Base-by-base conservation (phyloP, 2,888 invertebrate species). In the Chloroclystis v-ata region DNA sequence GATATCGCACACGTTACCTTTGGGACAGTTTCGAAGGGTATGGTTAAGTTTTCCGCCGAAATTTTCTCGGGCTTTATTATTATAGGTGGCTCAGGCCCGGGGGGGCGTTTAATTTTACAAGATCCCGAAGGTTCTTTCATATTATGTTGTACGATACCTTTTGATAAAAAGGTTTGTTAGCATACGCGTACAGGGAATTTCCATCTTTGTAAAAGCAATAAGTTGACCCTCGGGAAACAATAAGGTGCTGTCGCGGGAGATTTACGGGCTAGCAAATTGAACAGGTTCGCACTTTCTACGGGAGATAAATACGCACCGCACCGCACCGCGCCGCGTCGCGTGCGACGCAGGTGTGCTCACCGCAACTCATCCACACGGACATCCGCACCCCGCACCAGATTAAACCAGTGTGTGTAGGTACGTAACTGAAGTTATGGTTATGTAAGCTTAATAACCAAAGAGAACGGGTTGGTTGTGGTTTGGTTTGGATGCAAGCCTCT, bases 221-320 rank as follows among this genome's bases (percentile, higher is more conserved):
- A 49, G 43, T 49, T 49, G 44, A 49, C 49, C 49, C 44, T 41
- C 37, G 14, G 37, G 28, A 47, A 38, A 49, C 49, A 49, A 49
- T 49, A 49, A 45, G 41, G 45, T 38, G 40, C 37, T 28, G 29
- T 26, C 38, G 38, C n/a, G 41, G 41, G 38, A 50, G 46, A 50
- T 46, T 46, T 46, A 46, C 42, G 12, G 16, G 7, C 13, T 1
- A 30, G 49, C 46, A 47, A 50, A 50, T 50, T 35, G 50, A 37
- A 42, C 46, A 50, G 50, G 50, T 50, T 46, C 50, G 46, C 50
- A 50, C 50, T 46, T 63, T 5, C 63, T n/a, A 6, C 64, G 55
- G 49, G 58, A 65, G 75, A 75, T 75, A 74, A 72, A 72, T 75
- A 41, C 44, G 54, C 46, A 49, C 49, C 49, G 52, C 45, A 53